Evolutionary conservation across 2,888 invertebrate species (phyloP), one percentile per base, ranked within the genome.

Genomic region (Endotricha flammealis): DNA sequence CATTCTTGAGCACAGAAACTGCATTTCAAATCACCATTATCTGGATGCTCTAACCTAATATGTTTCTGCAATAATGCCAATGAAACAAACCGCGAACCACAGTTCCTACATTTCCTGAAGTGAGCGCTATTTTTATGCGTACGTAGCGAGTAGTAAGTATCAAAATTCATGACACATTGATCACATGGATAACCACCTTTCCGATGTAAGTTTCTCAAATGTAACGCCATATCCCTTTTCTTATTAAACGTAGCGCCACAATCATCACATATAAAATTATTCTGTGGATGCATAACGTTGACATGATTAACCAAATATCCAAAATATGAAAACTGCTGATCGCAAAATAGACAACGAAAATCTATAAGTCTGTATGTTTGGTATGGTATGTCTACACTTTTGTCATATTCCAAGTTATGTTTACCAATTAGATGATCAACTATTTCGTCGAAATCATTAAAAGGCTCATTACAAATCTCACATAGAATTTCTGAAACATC

Each of bases 401-500:
- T 71, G 38, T 82, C 71, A 39, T 78, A 82, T 10, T 68, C 65
- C 41, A 82, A 42, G 3, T 63, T 50, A 33, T 85, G 85, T 48
- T 72, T 71, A 1, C 44, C 52, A 20, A 71, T 71, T 35, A 85
- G 62, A 62, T 85, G 85, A 35, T 75, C 69, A 2, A 83, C 48
- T 4, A 82, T 59, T 29, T 75, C 74, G 2, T 61, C 48, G 8
- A 73, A 53, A 32, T 39, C 54, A 6, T 46, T 45, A 32, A 80
- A 81, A 0, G 65, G 52, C 35, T 71, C 71, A 16, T 57, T 63
- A 45, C 85, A 85, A 7, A 81, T 59, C 20, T 76, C 66, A 39
- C 85, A 85, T 6, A 43, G 33, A 1, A 81, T 64, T 39, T 77
- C 71, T 0, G 85, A 85, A 1, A 82, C 69, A 31, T 85, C 85